Evolutionary conservation across 2,797 vertebrate genomes (phyloP).

Genomic region (Eidolon dupreanum): DNA sequence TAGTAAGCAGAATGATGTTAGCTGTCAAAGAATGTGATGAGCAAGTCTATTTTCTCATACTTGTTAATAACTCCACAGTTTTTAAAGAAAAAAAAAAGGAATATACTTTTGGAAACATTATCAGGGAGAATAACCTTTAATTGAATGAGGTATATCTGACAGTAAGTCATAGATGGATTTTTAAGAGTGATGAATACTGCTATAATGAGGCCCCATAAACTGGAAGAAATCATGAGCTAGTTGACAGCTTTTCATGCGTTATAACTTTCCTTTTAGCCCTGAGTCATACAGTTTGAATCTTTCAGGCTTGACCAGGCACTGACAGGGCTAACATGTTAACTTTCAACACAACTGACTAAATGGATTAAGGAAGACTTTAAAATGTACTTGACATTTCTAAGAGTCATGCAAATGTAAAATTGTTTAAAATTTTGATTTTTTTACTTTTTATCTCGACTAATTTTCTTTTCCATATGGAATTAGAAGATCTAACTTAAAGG

Average conservation of each 20-base stretch:
- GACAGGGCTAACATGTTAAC: conserved; percentile 35
- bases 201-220: conserved; percentile 57
- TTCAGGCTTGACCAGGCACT: conserved; percentile 54
- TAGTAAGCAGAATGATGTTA: not conserved
- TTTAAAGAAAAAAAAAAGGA: conserved; percentile 25
- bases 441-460: not conserved
- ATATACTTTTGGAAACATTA: conserved; percentile 25
- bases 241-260: conserved; percentile 62
- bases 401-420: not conserved
- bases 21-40: conserved; percentile 53
- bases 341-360: not conserved
- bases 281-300: conserved; percentile 41
- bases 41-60: not conserved
- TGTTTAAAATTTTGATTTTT: conserved; percentile 37
- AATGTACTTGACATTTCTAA: conserved; percentile 16
- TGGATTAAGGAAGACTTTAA: conserved; percentile 58
- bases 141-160: conserved; percentile 35
- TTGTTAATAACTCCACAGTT: not conserved
- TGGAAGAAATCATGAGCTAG: conserved; percentile 29
- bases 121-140: conserved; percentile 54
- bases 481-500: not conserved
- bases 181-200: not conserved
- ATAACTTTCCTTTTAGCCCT: conserved; percentile 56
- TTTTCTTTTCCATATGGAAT: not conserved
- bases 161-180: conserved; percentile 35